These are phyloP conservation scores for Scytalopus superciliaris DNA, from an alignment of 2,113 vertebrate genomes.

Conservation along the genomic window DNA sequence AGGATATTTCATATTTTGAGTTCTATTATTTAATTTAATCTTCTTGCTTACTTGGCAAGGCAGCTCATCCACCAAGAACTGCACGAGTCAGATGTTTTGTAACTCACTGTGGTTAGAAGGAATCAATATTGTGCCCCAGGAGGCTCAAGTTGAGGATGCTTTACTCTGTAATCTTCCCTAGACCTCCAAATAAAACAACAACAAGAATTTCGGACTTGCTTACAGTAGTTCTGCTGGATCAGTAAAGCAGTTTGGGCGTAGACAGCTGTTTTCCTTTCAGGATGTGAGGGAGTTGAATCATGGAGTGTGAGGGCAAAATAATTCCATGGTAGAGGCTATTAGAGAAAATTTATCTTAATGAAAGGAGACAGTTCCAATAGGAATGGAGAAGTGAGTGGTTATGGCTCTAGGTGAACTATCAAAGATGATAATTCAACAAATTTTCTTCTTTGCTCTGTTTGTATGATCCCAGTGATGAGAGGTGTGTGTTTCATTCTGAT, in stretches of 20 bases:
- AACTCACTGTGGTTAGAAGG: neutral
- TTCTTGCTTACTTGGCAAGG: constrained; percentile 40
- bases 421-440: neutral
- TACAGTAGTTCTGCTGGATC: constrained; percentile 36
- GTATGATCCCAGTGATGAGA: neutral
- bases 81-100: constrained; percentile 49
- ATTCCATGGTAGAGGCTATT: constrained; percentile 10
- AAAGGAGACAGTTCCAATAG: constrained; percentile 13
- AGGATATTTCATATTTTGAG: constrained; percentile 28
- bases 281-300: constrained; percentile 46
- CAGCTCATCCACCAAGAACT: constrained; percentile 13
- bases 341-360: constrained; percentile 38
- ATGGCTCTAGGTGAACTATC: constrained; percentile 11
- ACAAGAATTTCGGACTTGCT: constrained; percentile 6
- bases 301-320: constrained; percentile 42
- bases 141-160: constrained; percentile 7
- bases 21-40: constrained; percentile 44
- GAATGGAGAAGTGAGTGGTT: neutral
- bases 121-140: constrained; percentile 25
- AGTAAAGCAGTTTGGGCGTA: neutral
- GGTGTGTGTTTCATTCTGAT: neutral
- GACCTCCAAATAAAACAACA: constrained; percentile 48
- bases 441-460: neutral
- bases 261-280: constrained; percentile 57
- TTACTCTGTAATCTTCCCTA: neutral